These are phyloP conservation scores for Ceyx margarethae DNA, from an alignment of 2,113 vertebrate genomes.

Conservation along the genomic window DNA sequence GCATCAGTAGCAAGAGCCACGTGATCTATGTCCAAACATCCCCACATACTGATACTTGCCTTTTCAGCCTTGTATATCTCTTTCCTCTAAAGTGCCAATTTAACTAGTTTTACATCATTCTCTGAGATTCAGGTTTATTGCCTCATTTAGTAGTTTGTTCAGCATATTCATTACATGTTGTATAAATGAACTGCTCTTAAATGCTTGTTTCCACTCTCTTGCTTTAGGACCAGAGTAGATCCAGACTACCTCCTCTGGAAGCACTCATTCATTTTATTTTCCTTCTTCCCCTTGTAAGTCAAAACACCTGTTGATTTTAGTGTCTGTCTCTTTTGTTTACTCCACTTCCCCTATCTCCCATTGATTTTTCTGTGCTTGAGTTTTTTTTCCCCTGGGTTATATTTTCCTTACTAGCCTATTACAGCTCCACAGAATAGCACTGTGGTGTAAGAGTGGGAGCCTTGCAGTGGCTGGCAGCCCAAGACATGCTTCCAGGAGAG, in stretches of 20 bases:
- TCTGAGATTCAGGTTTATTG: not conserved
- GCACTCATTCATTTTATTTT: not conserved
- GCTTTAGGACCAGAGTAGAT: not conserved
- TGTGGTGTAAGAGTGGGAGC: not conserved
- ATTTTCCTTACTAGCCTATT: not conserved
- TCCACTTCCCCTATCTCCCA: not conserved
- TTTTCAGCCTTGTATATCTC: not conserved
- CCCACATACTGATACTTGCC: not conserved
- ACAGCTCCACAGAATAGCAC: not conserved
- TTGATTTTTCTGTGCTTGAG: not conserved
- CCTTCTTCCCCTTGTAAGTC: not conserved
- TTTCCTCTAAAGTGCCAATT: not conserved
- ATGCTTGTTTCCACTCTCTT: not conserved
- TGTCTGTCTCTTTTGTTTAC: not conserved
- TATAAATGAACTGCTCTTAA: constrained; percentile 16
- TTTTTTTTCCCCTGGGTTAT: not conserved
- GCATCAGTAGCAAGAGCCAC: not conserved
- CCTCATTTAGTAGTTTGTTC: not conserved
- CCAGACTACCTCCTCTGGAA: not conserved
- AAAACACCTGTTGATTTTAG: not conserved
- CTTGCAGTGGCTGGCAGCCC: not conserved
- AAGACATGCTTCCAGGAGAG: not conserved
- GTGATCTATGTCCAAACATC: not conserved
- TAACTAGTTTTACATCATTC: not conserved
- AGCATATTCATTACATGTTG: not conserved